Evolutionary conservation across 2,113 vertebrate genomes (phyloP).

Genomic region (Psettodes erumei): DNA sequence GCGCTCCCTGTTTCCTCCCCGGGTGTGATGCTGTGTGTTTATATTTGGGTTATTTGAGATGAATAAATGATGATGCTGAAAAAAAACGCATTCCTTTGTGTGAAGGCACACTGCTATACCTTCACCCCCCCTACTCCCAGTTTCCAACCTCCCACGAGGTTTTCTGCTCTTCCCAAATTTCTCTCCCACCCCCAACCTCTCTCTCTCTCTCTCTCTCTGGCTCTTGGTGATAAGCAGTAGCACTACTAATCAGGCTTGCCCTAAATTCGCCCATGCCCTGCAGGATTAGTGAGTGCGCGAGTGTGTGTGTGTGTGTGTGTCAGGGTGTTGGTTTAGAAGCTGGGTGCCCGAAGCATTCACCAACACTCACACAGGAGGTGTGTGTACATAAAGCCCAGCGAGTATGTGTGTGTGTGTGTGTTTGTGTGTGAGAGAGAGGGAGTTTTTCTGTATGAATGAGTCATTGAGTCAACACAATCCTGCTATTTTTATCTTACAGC

Average conservation of each 20-base stretch:
- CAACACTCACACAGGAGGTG: slow-evolving; percentile 54
- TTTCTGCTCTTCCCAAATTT: slow-evolving; percentile 33
- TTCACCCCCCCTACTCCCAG: slow-evolving; percentile 16
- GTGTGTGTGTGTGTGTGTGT: slow-evolving; percentile 11
- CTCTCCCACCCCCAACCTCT: slow-evolving; percentile 9
- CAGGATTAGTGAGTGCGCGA: slow-evolving; percentile 74
- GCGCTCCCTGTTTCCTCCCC: not conserved
- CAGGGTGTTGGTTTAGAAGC: slow-evolving; percentile 53
- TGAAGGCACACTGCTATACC: not conserved
- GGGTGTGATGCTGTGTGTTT: slow-evolving; percentile 6
- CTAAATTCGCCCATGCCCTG: slow-evolving; percentile 82
- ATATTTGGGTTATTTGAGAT: not conserved
- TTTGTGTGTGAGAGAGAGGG: slow-evolving; percentile 3
- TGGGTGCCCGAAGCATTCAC: slow-evolving; percentile 51
- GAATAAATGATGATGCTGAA: not conserved
- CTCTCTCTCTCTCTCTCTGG: slow-evolving; percentile 58
- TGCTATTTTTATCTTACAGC: slow-evolving; percentile 60
- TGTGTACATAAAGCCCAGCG: slow-evolving; percentile 33
- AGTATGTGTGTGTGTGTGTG: slow-evolving; percentile 36
- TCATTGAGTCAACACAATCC: slow-evolving; percentile 48
- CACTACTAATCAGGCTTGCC: slow-evolving; percentile 84
- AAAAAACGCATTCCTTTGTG: slow-evolving; percentile 33
- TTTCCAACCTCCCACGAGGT: slow-evolving; percentile 38
- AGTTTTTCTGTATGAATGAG: slow-evolving; percentile 50
- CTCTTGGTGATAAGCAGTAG: slow-evolving; percentile 77